Percentiles rank a stretch among this genome's conserved stretches.
Conservation (phyloP, 1,140 invertebrate genomes). For the Procambarus virginalis region DNA sequence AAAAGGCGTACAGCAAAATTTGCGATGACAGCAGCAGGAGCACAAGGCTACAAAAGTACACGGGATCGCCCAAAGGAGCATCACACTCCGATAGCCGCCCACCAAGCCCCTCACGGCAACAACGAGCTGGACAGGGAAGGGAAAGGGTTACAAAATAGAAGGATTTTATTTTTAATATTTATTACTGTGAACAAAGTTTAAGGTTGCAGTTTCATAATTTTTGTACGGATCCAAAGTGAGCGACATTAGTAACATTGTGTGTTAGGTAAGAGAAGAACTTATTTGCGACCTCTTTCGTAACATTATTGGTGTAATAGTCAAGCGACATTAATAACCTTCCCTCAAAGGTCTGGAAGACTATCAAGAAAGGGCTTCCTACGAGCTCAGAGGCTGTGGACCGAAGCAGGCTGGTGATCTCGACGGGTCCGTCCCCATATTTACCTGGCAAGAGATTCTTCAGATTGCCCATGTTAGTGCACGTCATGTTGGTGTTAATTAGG, state of each 20-base stretch:
- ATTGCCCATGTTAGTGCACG: constrained; percentile 61
- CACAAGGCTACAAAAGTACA: no score
- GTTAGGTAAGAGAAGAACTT: constrained; percentile 29
- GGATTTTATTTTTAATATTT: no score
- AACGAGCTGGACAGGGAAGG: no score
- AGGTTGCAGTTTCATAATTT: no score
- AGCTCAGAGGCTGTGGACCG: constrained; percentile 33
- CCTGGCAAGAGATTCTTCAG: constrained; percentile 27
- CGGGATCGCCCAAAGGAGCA: no score
- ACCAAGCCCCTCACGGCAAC: no score
- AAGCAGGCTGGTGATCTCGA: constrained; percentile 44
- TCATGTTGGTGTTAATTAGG: constrained; percentile 40
- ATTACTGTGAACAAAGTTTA: no score
- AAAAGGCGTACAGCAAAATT: no score
- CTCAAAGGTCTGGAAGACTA: constrained; percentile 50
- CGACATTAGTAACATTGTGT: constrained; percentile 1
- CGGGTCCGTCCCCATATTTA: neutral
- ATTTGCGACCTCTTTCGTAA: constrained; percentile 22
- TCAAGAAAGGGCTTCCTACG: constrained; percentile 28
- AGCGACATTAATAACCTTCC: constrained; percentile 44
- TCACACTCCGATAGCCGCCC: no score
- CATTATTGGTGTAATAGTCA: constrained; percentile 62
- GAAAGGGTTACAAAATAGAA: no score
- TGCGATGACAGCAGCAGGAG: no score
- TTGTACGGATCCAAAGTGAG: neutral